Percentiles rank a stretch among this genome's conserved stretches.
These are phyloP conservation scores for Lontra canadensis DNA, from an alignment of 2,113 vertebrate genomes.

Conservation along the genomic window DNA sequence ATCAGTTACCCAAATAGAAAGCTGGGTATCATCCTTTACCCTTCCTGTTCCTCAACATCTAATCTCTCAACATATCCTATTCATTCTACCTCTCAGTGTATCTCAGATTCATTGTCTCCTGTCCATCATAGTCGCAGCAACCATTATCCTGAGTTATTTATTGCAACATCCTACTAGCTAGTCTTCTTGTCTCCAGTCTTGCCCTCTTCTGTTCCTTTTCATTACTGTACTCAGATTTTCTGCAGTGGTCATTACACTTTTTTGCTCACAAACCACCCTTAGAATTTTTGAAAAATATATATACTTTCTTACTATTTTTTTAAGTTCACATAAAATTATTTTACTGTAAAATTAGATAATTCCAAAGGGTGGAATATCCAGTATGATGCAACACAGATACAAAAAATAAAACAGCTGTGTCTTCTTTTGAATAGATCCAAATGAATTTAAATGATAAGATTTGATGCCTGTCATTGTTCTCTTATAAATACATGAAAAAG, in stretches of 20 bases:
- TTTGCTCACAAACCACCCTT: neutral
- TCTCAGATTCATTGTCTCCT: neutral
- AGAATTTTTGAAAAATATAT: neutral
- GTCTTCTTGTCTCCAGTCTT: neutral
- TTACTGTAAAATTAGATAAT: neutral
- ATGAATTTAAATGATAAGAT: neutral
- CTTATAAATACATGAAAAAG: neutral
- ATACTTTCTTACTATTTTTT: neutral
- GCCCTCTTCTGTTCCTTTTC: neutral
- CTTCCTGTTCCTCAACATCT: neutral
- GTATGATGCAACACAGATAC: neutral
- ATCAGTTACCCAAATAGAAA: neutral
- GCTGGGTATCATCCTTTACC: too few relatives aligned
- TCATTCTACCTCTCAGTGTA: neutral
- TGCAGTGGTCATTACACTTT: neutral
- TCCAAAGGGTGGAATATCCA: neutral
- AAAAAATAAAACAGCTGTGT: neutral
- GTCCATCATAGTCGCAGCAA: neutral
- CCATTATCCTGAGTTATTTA: neutral
- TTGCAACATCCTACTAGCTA: neutral
- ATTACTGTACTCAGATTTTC: neutral
- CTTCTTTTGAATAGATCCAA: neutral
- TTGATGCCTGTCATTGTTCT: neutral
- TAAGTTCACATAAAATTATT: constrained; percentile 4
- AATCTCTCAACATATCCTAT: neutral